These are phyloP conservation scores for Ramphastos sulfuratus DNA, from an alignment of 2,113 vertebrate genomes.

Conservation along the genomic window DNA sequence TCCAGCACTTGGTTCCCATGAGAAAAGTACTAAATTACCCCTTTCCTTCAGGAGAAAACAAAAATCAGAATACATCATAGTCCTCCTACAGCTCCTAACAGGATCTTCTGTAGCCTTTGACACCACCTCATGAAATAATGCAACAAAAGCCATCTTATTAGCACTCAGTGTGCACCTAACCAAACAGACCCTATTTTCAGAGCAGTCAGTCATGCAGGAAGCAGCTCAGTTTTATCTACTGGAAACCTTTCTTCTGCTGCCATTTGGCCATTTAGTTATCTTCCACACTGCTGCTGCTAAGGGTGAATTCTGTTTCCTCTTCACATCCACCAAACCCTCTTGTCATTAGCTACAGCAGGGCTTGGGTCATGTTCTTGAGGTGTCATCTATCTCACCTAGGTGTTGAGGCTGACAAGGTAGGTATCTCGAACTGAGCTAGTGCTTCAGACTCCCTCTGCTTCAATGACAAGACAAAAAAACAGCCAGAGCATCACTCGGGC, in stretches of 20 bases:
- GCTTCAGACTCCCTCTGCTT: neutral
- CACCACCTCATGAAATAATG: slow-evolving; percentile 8
- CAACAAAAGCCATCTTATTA: slow-evolving; percentile 21
- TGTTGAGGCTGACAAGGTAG: neutral
- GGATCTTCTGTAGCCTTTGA: slow-evolving; percentile 40
- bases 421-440: neutral
- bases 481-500: neutral
- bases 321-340: neutral
- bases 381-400: neutral
- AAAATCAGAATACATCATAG: neutral
- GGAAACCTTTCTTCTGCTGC: neutral
- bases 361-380: neutral
- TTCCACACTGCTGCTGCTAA: neutral
- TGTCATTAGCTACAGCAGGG: neutral
- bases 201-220: neutral
- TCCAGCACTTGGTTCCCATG: slow-evolving; percentile 8
- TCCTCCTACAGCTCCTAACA: slow-evolving; percentile 17
- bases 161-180: neutral
- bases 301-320: neutral
- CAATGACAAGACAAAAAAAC: neutral
- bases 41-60: slow-evolving; percentile 38
- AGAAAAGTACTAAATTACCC: slow-evolving; percentile 42
- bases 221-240: neutral
- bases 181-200: neutral
- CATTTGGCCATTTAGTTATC: neutral